Evolutionary conservation across 2,888 invertebrate species (phyloP), one percentile per base, ranked within the genome.

Genomic region (Trachelus tabidus): DNA sequence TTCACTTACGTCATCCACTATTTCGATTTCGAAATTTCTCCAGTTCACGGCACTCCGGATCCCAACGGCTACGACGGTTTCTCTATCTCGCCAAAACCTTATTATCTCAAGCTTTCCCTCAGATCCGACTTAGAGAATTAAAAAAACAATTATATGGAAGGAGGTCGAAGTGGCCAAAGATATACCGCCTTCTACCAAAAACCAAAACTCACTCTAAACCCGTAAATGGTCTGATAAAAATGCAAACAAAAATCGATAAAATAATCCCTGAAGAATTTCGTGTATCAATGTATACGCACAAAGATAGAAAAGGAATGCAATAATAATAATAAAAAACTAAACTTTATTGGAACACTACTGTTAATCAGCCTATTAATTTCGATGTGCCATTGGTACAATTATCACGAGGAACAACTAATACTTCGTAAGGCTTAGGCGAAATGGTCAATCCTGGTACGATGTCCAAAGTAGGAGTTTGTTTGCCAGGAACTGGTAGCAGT

Each of bases 1-100:
- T 90, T 93, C 81, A 88, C 92, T 15, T 89, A 92, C 71, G 82
- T 93, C 33, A 81, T 93, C 40, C 91, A 92, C 77, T 88, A 91
- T 79, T 93, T 92, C 83, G 87, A 92, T 78, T 83, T 93, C 35
- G 84, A 87, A 76, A 82, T 88, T 30, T 88, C 89, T 1, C 81
- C 86, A 88, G 77, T 91, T 80, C 84, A 88, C 86, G 90, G 91
- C 0, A 78, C 89, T 9, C 94, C 94, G 0, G 90, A 92, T 11
- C 86, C 91, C 0, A 92, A 93, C 40, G 93, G 93, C 0, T 88
- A 92, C 73, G 93, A 94, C 73, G 94, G 94, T 12, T 92, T 95
- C 31, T 92, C 94, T 1, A 91, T 94, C 9, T 92, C 94, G 1
- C 93, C 94, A 1, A 92, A 93, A 84, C 93, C 94, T 0, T 94